Percentiles rank a stretch among this genome's conserved stretches.
phyloP scores from a whole-genome alignment of 2,113 vertebrate genomes.

The Brienomyrus brachyistius region DNA sequence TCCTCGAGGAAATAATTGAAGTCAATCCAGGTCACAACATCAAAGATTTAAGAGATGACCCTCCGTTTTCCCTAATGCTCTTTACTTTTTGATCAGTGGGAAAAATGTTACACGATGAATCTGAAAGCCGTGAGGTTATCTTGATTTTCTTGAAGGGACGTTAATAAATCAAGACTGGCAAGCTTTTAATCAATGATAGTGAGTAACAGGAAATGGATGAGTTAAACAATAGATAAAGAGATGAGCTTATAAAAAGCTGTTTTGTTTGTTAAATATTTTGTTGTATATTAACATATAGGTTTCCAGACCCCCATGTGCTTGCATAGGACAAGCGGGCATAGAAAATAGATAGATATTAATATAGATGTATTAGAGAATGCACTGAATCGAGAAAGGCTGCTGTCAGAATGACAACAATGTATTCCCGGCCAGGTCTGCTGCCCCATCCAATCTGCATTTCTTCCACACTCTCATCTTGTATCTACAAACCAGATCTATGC shows the following conservation, averaged over 20 bases:
- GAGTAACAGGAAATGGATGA: neutral
- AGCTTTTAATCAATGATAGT: neutral
- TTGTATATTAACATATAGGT: neutral
- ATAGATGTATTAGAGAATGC: neutral
- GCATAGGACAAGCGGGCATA: neutral
- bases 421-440: neutral
- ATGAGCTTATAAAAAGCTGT: neutral
- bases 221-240: neutral
- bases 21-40: slow-evolving; percentile 65
- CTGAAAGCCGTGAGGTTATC: slow-evolving; percentile 37
- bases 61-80: slow-evolving; percentile 40
- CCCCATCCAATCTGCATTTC: neutral
- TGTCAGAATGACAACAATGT: neutral
- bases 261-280: neutral
- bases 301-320: neutral
- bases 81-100: slow-evolving; percentile 36
- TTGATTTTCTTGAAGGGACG: neutral
- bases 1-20: slow-evolving; percentile 70
- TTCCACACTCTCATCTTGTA: neutral
- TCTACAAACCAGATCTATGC: neutral
- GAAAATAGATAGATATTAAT: neutral
- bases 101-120: slow-evolving; percentile 31
- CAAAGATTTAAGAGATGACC: slow-evolving; percentile 68
- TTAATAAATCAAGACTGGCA: neutral
- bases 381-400: neutral